phyloP scores from a whole-genome alignment of 2,113 vertebrate genomes.

The Nothobranchius kuhntae region DNA sequence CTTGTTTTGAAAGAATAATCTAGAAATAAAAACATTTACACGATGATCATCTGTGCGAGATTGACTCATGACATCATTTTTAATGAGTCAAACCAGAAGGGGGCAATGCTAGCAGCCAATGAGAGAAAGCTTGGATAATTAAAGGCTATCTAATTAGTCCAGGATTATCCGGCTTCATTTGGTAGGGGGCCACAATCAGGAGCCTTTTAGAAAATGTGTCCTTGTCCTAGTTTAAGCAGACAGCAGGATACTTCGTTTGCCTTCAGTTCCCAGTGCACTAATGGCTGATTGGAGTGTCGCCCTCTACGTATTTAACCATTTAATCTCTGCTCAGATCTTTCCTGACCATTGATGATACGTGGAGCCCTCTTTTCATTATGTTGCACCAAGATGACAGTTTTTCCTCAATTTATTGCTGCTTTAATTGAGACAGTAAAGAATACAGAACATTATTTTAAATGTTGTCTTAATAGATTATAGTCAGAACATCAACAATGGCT shows the following conservation, averaged over 20 bases:
- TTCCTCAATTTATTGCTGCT: too few species aligned
- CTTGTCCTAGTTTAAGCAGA: slow-evolving; percentile 25
- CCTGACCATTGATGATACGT: slow-evolving; percentile 35
- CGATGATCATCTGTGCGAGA: slow-evolving; percentile 56
- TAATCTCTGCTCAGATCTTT: slow-evolving; percentile 23
- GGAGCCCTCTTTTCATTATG: not conserved
- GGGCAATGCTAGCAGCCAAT: slow-evolving; percentile 20
- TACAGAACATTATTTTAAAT: too few species aligned
- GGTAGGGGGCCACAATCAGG: slow-evolving; percentile 42
- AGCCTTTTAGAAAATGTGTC: slow-evolving; percentile 25
- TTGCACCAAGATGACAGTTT: not conserved
- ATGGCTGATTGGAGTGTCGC: slow-evolving; percentile 40
- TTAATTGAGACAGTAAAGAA: too few species aligned
- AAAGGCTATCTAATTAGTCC: slow-evolving; percentile 58
- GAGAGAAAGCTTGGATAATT: slow-evolving; percentile 61
- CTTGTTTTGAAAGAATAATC: too few species aligned
- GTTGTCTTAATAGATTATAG: too few species aligned
- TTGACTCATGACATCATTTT: slow-evolving; percentile 40
- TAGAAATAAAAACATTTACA: too few species aligned
- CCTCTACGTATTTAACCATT: slow-evolving; percentile 28
- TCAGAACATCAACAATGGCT: too few species aligned
- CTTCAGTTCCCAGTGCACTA: slow-evolving; percentile 26
- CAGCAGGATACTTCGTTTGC: not conserved
- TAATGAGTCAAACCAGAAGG: slow-evolving; percentile 53
- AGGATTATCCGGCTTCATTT: slow-evolving; percentile 42